Conservation (phyloP, 2,888 invertebrate genomes). For the Trissolcus brochymenae region DNA sequence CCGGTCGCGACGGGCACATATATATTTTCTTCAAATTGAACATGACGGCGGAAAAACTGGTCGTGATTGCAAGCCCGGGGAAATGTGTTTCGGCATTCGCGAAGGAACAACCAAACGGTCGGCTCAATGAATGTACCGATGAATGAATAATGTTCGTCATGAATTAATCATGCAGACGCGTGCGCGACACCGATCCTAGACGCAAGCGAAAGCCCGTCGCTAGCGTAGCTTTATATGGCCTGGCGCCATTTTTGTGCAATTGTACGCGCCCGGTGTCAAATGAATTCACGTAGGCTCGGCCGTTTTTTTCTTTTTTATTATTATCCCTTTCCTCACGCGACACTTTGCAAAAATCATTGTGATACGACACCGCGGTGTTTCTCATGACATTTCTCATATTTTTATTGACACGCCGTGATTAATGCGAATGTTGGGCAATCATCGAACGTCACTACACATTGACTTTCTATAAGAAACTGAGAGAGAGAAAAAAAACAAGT, state of each 20-base stretch:
- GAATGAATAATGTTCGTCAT: constrained; percentile 66
- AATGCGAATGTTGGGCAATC: too few species aligned
- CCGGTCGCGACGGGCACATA: constrained; percentile 9
- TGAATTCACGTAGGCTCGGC: constrained; percentile 35
- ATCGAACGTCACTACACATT: too few species aligned
- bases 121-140: constrained; percentile 62
- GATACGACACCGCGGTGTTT: constrained; percentile 7
- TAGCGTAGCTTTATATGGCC: constrained; percentile 45
- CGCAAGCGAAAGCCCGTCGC: constrained; percentile 36
- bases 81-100: constrained; percentile 67
- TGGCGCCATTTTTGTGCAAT: constrained; percentile 48
- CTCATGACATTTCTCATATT: constrained; percentile 6
- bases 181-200: constrained; percentile 52
- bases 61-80: constrained; percentile 52
- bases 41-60: constrained; percentile 16
- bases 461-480: too few species aligned
- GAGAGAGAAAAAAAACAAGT: too few species aligned
- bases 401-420: constrained; percentile 1
- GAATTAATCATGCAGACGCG: constrained; percentile 68
- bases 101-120: constrained; percentile 60
- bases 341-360: constrained; percentile 11
- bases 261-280: constrained; percentile 28
- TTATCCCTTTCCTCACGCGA: neutral
- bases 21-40: constrained; percentile 31
- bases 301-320: constrained; percentile 31